Percentiles rank a stretch among this genome's conserved stretches.
Conservation (phyloP, 2,888 invertebrate genomes). For the Andrena marginata region DNA sequence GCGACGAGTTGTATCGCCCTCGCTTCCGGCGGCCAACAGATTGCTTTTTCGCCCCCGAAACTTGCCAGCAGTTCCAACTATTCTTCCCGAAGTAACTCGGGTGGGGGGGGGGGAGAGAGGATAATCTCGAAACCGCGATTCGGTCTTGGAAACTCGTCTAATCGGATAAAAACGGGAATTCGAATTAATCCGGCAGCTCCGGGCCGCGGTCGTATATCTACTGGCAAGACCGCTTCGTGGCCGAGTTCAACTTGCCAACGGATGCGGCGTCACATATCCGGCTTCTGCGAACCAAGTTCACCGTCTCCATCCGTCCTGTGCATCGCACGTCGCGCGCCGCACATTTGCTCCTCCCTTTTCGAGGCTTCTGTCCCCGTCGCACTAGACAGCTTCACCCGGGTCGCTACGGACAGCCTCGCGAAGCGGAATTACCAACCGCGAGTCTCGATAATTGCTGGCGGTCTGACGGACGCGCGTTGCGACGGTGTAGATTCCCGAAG, state of each 20-base stretch:
- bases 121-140: constrained; percentile 62
- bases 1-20: constrained; percentile 30
- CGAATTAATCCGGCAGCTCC: constrained; percentile 78
- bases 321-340: neutral
- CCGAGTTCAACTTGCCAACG: constrained; percentile 74
- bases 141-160: constrained; percentile 69
- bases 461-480: constrained; percentile 9
- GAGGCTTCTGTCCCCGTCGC: neutral
- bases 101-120: too few species aligned
- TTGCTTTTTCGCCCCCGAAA: constrained; percentile 56
- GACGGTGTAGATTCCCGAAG: neutral
- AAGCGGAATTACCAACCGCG: constrained; percentile 76
- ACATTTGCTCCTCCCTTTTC: constrained; percentile 13
- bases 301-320: constrained; percentile 37
- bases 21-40: constrained; percentile 35
- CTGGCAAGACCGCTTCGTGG: constrained; percentile 64
- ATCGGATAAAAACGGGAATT: constrained; percentile 79
- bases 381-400: constrained; percentile 4
- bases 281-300: constrained; percentile 77
- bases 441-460: constrained; percentile 54
- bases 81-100: constrained; percentile 50
- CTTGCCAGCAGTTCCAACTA: constrained; percentile 42
- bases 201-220: constrained; percentile 55
- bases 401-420: constrained; percentile 22
- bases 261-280: constrained; percentile 80